Conservation (phyloP, 2,797 vertebrate genomes). For the Dipus sagitta region DNA sequence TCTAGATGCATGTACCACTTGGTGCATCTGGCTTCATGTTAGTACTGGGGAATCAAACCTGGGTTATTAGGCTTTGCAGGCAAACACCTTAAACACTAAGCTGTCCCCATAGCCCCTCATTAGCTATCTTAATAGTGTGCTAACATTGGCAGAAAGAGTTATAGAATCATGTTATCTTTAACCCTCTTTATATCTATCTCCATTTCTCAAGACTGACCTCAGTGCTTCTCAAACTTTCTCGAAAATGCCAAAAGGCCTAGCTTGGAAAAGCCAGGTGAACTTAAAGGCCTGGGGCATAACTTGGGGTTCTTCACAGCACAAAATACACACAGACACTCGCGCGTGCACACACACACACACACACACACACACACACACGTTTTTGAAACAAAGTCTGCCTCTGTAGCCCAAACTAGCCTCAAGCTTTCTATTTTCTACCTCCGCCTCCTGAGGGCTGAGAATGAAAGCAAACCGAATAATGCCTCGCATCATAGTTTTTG, state of each 20-base stretch:
- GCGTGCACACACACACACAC: not conserved
- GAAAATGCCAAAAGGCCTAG: not conserved
- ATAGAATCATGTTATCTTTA: slow-evolving; percentile 16
- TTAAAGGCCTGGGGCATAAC: too few relatives aligned
- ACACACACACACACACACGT: not conserved
- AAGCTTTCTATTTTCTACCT: not conserved
- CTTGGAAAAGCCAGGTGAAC: not conserved
- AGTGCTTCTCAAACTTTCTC: not conserved
- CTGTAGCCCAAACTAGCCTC: not conserved
- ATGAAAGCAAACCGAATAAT: not conserved
- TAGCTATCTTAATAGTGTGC: not conserved
- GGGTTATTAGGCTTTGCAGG: too few relatives aligned
- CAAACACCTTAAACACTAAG: too few relatives aligned
- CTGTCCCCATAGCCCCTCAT: too few relatives aligned
- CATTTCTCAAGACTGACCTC: not conserved
- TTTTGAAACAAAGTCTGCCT: not conserved
- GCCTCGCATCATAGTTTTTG: not conserved
- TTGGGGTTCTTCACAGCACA: not conserved
- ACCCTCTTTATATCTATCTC: not conserved
- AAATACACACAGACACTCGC: not conserved
- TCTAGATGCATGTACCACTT: too few relatives aligned
- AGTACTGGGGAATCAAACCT: too few relatives aligned
- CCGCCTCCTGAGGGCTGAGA: not conserved
- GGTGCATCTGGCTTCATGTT: too few relatives aligned
- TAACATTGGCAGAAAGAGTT: not conserved